Conservation (phyloP, 2,888 invertebrate genomes). For the Epiblema foenella region DNA sequence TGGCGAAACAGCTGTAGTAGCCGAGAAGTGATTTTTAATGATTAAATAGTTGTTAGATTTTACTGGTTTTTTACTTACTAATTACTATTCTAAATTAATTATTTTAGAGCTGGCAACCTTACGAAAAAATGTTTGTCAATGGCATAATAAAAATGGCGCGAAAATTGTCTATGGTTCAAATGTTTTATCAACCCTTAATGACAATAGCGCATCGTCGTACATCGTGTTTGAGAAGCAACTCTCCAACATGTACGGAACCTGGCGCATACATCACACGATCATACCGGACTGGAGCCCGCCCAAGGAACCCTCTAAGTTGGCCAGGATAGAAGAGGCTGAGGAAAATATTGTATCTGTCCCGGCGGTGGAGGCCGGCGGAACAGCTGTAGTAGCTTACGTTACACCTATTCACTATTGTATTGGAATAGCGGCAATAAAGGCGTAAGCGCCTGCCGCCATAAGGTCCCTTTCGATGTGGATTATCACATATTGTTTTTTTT, state of each 20-base stretch:
- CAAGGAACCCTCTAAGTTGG: conserved; percentile 86
- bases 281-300: conserved; percentile 94
- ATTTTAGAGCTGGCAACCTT: neutral
- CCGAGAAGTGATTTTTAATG: conserved; percentile 58
- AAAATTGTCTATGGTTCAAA: neutral
- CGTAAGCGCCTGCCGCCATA: too few relatives aligned
- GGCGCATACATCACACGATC: conserved; percentile 98
- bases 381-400: conserved; percentile 59
- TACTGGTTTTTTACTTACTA: neutral
- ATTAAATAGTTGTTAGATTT: conserved; percentile 40
- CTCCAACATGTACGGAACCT: conserved; percentile 94
- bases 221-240: conserved; percentile 98
- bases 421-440: too few relatives aligned
- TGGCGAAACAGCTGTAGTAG: conserved; percentile 52
- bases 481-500: too few relatives aligned
- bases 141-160: neutral
- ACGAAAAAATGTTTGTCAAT: neutral
- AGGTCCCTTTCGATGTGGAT: too few relatives aligned
- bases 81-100: neutral
- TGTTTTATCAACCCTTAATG: too few relatives aligned
- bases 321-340: conserved; percentile 65
- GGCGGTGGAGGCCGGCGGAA: conserved; percentile 37
- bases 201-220: too few relatives aligned
- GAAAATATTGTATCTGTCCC: conserved; percentile 44
- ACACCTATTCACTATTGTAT: too few relatives aligned